Percentiles rank a stretch among this genome's conserved stretches.
phyloP scores from a whole-genome alignment of 2,888 invertebrate genomes.

The Eudemis profundana region DNA sequence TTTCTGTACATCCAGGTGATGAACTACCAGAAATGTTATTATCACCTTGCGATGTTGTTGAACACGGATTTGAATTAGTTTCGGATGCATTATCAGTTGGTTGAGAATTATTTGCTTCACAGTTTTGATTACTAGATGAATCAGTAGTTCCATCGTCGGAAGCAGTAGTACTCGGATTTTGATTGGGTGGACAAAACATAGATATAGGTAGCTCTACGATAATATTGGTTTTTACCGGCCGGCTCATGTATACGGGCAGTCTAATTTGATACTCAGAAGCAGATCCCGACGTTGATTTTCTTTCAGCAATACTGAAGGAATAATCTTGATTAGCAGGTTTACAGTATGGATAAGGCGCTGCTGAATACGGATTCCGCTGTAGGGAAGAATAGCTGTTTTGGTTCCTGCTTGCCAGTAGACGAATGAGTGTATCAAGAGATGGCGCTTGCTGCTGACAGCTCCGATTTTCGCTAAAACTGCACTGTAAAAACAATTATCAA shows the following conservation, averaged over 20 bases:
- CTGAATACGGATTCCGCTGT: background rate
- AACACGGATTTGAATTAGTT: background rate
- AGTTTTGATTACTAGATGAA: background rate
- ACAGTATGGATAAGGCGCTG: constrained; percentile 19
- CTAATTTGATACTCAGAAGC: constrained; percentile 10
- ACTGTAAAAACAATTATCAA: constrained; percentile 22
- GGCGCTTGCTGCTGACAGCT: constrained; percentile 5
- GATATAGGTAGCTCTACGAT: constrained; percentile 6
- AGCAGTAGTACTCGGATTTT: background rate
- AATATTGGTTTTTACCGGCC: constrained; percentile 3
- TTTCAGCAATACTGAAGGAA: background rate
- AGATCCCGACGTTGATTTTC: background rate
- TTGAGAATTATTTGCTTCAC: background rate
- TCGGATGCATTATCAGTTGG: background rate
- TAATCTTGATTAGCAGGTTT: background rate
- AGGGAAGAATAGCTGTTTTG: constrained; percentile 1
- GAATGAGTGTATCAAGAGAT: constrained; percentile 1
- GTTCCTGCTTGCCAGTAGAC: constrained; percentile 3
- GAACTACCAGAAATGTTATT: background rate
- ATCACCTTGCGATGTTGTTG: background rate
- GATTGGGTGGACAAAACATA: constrained; percentile 5
- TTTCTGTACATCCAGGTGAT: too few species aligned
- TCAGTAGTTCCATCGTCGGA: background rate
- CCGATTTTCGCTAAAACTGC: constrained; percentile 18
- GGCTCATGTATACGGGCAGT: constrained; percentile 8